Evolutionary conservation across 2,797 vertebrate species (phyloP).

Genomic region (Enteromius argenteus): DNA sequence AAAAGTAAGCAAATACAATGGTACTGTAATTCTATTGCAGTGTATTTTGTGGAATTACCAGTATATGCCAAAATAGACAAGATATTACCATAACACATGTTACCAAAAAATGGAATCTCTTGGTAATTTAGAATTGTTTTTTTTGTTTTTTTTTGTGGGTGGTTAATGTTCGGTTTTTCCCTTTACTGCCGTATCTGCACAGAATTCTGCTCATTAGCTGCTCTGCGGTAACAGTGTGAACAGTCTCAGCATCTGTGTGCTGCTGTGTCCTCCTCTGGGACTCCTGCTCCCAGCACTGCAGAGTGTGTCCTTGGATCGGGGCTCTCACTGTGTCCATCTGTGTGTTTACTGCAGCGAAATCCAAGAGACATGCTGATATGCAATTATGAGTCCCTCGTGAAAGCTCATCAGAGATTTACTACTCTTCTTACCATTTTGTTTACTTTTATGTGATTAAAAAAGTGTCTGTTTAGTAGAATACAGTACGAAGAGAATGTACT

Average conservation of each 20-base stretch:
- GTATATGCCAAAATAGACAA: not conserved
- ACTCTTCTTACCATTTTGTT: not conserved
- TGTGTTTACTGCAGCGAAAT: constrained; percentile 7
- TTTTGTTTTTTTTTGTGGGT: not conserved
- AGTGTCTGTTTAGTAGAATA: constrained; percentile 7
- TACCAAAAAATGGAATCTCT: not conserved
- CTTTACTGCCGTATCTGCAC: not conserved
- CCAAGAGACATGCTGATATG: not conserved
- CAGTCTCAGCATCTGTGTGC: constrained; percentile 10
- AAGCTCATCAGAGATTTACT: not conserved
- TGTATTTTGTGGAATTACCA: not conserved
- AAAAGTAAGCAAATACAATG: not conserved
- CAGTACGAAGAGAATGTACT: not conserved
- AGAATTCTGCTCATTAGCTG: not conserved
- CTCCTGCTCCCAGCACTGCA: not conserved
- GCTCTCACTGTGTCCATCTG: not conserved
- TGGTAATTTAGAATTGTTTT: too few relatives aligned
- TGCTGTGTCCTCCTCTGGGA: constrained; percentile 4
- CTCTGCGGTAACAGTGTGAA: not conserved
- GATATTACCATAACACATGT: not conserved
- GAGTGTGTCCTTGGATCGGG: not conserved
- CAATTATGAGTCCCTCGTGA: not conserved
- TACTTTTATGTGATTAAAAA: not conserved
- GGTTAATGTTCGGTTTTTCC: not conserved
- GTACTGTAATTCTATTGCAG: not conserved